phyloP scores from a whole-genome alignment of 2,797 vertebrate species.

The Erithacus rubecula region DNA sequence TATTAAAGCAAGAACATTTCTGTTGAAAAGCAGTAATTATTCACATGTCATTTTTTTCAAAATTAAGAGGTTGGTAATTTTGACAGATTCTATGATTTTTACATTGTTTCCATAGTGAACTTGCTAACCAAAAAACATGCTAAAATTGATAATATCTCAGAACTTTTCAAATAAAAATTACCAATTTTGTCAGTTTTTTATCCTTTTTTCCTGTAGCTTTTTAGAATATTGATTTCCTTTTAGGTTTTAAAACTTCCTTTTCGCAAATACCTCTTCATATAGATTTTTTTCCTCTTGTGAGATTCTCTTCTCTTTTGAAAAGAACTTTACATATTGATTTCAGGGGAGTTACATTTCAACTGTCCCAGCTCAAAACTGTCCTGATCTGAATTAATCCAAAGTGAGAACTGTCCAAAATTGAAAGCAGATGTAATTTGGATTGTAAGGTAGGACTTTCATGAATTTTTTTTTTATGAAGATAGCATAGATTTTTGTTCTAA shows the following conservation, averaged over 20 bases:
- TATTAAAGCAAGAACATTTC: not conserved
- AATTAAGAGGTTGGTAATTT: not conserved
- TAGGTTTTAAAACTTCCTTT: not conserved
- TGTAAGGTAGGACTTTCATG: not conserved
- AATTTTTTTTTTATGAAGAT: not conserved
- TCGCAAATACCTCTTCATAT: not conserved
- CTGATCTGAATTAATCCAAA: not conserved
- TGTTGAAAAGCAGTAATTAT: not conserved
- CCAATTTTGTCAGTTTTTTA: not conserved
- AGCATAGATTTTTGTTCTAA: not conserved
- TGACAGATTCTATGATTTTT: not conserved
- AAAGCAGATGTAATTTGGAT: not conserved
- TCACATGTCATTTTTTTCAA: not conserved
- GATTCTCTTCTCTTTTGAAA: not conserved
- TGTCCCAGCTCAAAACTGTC: not conserved
- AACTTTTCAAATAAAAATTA: not conserved
- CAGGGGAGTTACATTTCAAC: not conserved
- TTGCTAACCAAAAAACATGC: rapidly evolving
- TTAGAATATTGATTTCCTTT: not conserved
- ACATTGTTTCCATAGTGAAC: not conserved
- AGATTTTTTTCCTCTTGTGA: not conserved
- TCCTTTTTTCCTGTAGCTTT: not conserved
- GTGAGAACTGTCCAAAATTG: not conserved
- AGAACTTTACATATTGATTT: not conserved
- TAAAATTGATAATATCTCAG: not conserved